phyloP scores from a whole-genome alignment of 2,888 invertebrate genomes.

The Xanthostigma xanthostigma region DNA sequence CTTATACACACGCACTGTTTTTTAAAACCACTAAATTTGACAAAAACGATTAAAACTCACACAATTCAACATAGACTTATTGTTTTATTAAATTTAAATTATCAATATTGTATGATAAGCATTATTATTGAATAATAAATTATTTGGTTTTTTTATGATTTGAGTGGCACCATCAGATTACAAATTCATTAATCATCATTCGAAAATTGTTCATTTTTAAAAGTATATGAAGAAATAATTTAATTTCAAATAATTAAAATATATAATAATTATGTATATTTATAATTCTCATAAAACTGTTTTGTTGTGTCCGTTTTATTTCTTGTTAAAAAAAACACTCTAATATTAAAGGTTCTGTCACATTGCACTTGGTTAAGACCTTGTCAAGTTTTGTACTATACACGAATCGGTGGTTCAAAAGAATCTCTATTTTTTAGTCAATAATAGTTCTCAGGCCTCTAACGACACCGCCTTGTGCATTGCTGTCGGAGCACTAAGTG shows the following conservation, averaged over 20 bases:
- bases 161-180: conserved; percentile 26
- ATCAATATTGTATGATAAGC: not conserved
- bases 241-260: conserved; percentile 1
- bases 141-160: conserved; percentile 33
- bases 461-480: conserved; percentile 26
- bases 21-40: not conserved
- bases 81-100: not conserved
- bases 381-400: not conserved
- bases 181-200: not conserved
- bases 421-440: not conserved
- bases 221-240: not conserved
- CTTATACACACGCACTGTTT: no score
- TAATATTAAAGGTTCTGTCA: not conserved
- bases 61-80: conserved; percentile 2
- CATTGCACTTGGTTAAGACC: not conserved
- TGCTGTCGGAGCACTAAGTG: conserved; percentile 28
- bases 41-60: conserved; percentile 6
- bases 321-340: not conserved
- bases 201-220: not conserved
- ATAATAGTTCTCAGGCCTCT: conserved; percentile 26
- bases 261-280: conserved; percentile 1
- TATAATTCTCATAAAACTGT: no score
- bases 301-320: no score
- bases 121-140: conserved; percentile 24
- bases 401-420: conserved; percentile 1